phyloP scores from a whole-genome alignment of 2,888 invertebrate genomes.

The Bombyx huttoni region DNA sequence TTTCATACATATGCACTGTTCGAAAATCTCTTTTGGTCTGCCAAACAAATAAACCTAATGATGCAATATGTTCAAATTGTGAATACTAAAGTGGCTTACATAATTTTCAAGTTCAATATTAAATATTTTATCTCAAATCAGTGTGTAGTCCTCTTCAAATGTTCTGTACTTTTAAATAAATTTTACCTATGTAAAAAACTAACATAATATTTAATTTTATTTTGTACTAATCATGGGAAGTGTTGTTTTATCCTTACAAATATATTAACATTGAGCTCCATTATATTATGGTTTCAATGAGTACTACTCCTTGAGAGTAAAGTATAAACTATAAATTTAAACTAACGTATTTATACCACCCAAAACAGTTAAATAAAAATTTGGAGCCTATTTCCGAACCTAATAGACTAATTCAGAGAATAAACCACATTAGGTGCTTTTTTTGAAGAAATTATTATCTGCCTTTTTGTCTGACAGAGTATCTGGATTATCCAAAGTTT shows the following conservation, averaged over 20 bases:
- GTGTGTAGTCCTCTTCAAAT: slow-evolving; percentile 70
- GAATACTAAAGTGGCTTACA: slow-evolving; percentile 72
- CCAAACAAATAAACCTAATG: slow-evolving; percentile 61
- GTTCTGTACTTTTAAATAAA: slow-evolving; percentile 72
- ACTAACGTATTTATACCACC: neutral
- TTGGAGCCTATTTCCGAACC: no score
- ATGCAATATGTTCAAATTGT: slow-evolving; percentile 70
- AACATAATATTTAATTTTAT: slow-evolving; percentile 73
- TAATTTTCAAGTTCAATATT: slow-evolving; percentile 64
- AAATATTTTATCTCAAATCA: slow-evolving; percentile 72
- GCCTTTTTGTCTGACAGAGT: no score
- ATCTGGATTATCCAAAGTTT: no score
- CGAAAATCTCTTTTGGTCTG: slow-evolving; percentile 73
- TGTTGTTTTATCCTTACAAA: slow-evolving; percentile 74
- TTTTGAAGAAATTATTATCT: no score
- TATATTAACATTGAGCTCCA: slow-evolving; percentile 74
- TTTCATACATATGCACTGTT: slow-evolving; percentile 69
- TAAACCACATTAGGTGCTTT: no score
- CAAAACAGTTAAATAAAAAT: no score
- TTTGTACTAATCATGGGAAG: slow-evolving; percentile 74
- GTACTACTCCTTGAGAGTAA: slow-evolving; percentile 14
- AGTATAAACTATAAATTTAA: neutral
- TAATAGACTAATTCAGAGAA: no score
- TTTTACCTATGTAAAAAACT: slow-evolving; percentile 72
- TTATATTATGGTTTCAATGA: slow-evolving; percentile 65